phyloP scores from a whole-genome alignment of 2,113 vertebrate genomes.

The Bucco capensis region DNA sequence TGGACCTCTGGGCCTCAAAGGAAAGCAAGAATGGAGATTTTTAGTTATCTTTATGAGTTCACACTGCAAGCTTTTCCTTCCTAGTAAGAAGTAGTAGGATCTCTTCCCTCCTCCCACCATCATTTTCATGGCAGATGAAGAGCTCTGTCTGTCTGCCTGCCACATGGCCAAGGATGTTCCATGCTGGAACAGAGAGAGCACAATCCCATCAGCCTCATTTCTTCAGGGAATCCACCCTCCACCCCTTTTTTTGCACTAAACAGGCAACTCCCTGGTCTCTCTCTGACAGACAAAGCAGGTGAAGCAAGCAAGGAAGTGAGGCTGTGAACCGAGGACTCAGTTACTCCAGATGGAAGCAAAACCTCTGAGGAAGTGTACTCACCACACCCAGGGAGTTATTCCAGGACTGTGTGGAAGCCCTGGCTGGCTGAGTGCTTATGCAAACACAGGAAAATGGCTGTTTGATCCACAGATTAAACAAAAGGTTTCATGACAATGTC shows the following conservation, averaged over 20 bases:
- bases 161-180: neutral
- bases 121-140: neutral
- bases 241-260: neutral
- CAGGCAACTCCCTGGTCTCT: neutral
- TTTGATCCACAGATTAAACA: constrained; percentile 32
- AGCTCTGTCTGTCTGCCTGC: neutral
- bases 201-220: neutral
- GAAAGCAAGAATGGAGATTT: neutral
- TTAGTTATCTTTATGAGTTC: neutral
- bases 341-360: constrained; percentile 3
- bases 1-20: neutral
- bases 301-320: neutral
- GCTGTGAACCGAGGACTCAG: constrained; percentile 3
- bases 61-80: neutral
- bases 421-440: neutral
- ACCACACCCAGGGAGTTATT: constrained; percentile 38
- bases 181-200: neutral
- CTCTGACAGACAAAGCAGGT: neutral
- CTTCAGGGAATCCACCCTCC: neutral
- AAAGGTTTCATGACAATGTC: neutral
- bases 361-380: constrained; percentile 9
- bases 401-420: neutral
- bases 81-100: neutral
- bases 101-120: neutral
- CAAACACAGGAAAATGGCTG: constrained; percentile 38